Evolutionary conservation across 2,797 vertebrate genomes (phyloP).

Genomic region (Sciaenops ocellatus): DNA sequence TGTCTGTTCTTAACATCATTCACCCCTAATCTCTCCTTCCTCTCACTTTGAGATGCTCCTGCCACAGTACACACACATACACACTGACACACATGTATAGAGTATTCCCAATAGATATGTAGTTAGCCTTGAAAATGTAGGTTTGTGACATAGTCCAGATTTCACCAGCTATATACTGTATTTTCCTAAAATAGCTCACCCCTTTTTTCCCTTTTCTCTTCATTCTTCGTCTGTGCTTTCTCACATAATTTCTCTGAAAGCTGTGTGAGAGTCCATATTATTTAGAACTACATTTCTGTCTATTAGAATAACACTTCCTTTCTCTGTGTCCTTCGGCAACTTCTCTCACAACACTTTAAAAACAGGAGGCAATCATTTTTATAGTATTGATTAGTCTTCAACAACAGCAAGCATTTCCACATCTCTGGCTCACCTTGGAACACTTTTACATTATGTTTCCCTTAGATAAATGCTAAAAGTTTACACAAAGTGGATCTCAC

Average conservation of each 20-base stretch:
- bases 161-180: constrained; percentile 17
- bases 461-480: constrained; percentile 1
- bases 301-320: constrained; percentile 23
- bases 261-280: constrained; percentile 14
- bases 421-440: constrained; percentile 25
- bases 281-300: constrained; percentile 7
- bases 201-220: neutral
- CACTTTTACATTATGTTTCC: constrained; percentile 11
- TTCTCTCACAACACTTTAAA: neutral
- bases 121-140: constrained; percentile 43
- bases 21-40: constrained; percentile 55
- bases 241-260: constrained; percentile 27
- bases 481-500: constrained; percentile 44
- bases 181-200: constrained; percentile 42
- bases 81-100: neutral
- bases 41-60: constrained; percentile 46
- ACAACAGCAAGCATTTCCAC: constrained; percentile 20
- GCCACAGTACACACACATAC: neutral
- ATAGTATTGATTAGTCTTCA: constrained; percentile 19
- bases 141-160: constrained; percentile 50
- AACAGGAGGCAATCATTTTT: constrained; percentile 12
- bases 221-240: constrained; percentile 4
- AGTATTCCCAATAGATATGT: constrained; percentile 26
- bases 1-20: constrained; percentile 58
- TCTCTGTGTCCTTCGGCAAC: neutral